A percentile compares a stretch with the other conserved stretches of the same genome.
phyloP scores from a whole-genome alignment of 2,113 vertebrate species.

The Glareola pratincola region DNA sequence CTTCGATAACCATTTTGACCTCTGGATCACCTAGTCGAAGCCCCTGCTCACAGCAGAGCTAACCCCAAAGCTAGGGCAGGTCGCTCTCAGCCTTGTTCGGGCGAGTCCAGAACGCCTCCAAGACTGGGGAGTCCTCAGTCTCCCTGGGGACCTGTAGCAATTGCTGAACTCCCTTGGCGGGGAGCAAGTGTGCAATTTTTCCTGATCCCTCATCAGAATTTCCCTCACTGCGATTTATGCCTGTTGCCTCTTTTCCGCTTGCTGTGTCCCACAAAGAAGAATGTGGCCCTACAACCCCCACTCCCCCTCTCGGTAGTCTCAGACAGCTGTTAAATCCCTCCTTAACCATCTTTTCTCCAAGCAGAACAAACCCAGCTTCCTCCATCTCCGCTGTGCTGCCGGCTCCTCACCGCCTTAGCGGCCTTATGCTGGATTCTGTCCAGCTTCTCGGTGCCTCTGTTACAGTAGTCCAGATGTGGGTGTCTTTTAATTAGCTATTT shows the following conservation, averaged over 20 bases:
- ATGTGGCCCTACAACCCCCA: not conserved
- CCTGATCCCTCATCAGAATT: not conserved
- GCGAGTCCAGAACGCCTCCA: not conserved
- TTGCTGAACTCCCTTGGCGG: not conserved
- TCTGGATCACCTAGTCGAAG: not conserved
- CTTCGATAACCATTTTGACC: not conserved
- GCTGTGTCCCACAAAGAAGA: not conserved
- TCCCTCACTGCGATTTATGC: not conserved
- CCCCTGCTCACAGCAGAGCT: not conserved
- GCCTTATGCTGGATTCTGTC: not conserved
- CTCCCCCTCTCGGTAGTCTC: not conserved
- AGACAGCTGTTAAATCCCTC: not conserved
- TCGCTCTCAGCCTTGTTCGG: not conserved
- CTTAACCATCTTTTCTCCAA: not conserved
- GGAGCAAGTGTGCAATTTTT: not conserved
- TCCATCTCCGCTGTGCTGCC: not conserved
- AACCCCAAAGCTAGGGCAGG: not conserved
- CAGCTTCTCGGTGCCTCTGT: not conserved
- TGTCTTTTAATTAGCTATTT: not conserved
- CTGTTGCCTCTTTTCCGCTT: not conserved
- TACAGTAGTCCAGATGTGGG: not conserved
- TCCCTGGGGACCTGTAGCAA: not conserved
- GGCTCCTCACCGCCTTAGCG: not conserved
- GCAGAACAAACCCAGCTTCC: not conserved
- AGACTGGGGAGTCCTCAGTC: not conserved